Percentiles rank a stretch among this genome's conserved stretches.
Conservation (phyloP, 2,113 vertebrate species). For the Phalacrocorax aristotelis region DNA sequence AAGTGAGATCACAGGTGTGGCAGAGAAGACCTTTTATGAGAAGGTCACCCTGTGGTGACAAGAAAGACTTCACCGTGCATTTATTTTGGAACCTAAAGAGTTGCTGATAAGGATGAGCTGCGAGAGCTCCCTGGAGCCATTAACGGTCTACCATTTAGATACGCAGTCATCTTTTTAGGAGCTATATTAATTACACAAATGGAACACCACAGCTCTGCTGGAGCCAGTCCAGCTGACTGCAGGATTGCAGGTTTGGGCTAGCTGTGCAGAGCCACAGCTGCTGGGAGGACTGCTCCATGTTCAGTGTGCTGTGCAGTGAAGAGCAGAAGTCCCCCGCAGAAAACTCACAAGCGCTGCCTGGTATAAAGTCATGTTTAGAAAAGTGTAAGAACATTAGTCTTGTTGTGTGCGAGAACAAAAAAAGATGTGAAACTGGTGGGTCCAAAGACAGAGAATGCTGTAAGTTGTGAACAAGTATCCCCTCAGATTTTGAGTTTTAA, state of each 20-base stretch:
- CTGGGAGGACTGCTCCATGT: rapidly evolving
- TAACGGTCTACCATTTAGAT: neutral
- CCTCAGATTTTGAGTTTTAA: neutral
- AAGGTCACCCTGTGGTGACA: slow-evolving; percentile 34
- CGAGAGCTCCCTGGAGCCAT: slow-evolving; percentile 23
- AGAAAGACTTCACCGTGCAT: neutral
- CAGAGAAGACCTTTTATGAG: neutral
- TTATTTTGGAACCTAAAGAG: slow-evolving; percentile 3
- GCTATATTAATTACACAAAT: slow-evolving; percentile 67
- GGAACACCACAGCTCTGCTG: slow-evolving; percentile 42
- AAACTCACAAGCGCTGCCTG: neutral
- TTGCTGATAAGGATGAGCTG: neutral
- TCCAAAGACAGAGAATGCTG: neutral
- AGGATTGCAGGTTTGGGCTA: neutral
- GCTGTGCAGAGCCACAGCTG: neutral
- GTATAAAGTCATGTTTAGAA: neutral
- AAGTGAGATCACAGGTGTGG: slow-evolving; percentile 26
- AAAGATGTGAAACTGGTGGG: neutral
- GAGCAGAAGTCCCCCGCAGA: neutral
- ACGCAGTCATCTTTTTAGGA: slow-evolving; percentile 33
- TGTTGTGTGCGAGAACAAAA: neutral
- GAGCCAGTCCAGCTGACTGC: slow-evolving; percentile 35
- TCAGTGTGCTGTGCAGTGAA: rapidly evolving
- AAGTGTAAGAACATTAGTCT: neutral
- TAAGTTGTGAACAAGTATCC: neutral